Evolutionary conservation across 1,140 invertebrate genomes (phyloP).

Genomic region (Drosophila nebulosa): DNA sequence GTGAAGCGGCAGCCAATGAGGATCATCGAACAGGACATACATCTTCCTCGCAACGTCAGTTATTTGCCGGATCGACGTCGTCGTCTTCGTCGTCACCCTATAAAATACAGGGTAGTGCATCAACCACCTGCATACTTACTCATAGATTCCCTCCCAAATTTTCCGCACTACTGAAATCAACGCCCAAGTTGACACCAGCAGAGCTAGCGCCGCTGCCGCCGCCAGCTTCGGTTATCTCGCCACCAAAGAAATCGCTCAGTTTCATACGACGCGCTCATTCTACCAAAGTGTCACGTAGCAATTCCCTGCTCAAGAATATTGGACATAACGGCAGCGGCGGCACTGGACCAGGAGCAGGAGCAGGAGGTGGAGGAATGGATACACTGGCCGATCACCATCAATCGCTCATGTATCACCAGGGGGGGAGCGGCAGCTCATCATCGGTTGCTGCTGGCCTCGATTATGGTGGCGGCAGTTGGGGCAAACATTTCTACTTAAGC

Average conservation of each 20-base stretch:
- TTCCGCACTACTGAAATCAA: constrained; percentile 77
- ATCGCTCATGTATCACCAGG: constrained; percentile 37
- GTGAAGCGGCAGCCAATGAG: constrained; percentile 63
- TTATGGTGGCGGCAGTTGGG: constrained; percentile 81
- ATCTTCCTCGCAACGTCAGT: constrained; percentile 40
- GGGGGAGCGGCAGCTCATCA: background rate
- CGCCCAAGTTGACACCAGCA: constrained; percentile 52
- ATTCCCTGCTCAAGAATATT: constrained; percentile 83
- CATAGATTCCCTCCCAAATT: constrained; percentile 79
- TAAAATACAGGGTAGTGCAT: constrained; percentile 59
- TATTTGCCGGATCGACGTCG: constrained; percentile 61
- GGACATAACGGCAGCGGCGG: background rate
- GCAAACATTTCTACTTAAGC: constrained; percentile 76
- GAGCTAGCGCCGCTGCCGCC: constrained; percentile 16
- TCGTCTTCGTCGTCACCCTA: constrained; percentile 32
- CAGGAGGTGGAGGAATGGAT: background rate
- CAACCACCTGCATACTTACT: constrained; percentile 64
- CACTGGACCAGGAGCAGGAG: constrained; percentile 1
- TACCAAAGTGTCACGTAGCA: constrained; percentile 86
- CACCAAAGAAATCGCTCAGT: constrained; percentile 83
- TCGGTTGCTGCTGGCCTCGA: constrained; percentile 26
- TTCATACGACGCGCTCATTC: constrained; percentile 87
- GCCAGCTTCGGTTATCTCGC: constrained; percentile 35
- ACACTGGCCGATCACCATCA: constrained; percentile 29
- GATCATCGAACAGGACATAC: constrained; percentile 22